These are phyloP conservation scores for Microcaecilia unicolor DNA, from an alignment of 2,797 vertebrate species.

Conservation along the genomic window DNA sequence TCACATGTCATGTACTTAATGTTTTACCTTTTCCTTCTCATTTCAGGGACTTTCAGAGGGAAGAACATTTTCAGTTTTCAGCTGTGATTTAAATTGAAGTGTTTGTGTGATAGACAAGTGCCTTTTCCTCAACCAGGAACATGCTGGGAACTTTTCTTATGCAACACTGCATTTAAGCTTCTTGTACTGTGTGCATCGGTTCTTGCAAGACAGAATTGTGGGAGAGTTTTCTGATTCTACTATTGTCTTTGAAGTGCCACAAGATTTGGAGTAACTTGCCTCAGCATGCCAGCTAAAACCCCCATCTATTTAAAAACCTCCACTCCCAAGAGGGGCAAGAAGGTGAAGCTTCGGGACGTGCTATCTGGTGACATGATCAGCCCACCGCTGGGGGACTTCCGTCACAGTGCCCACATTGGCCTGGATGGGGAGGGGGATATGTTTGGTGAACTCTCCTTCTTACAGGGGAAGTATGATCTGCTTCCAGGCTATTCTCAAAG, in stretches of 20 bases:
- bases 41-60: not conserved
- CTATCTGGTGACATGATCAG: constrained; percentile 76
- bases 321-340: constrained; percentile 64
- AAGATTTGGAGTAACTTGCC: too few relatives aligned
- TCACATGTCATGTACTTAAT: too few relatives aligned
- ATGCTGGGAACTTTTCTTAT: not conserved
- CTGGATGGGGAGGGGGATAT: constrained; percentile 60
- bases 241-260: too few relatives aligned
- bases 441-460: constrained; percentile 74
- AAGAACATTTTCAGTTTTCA: not conserved
- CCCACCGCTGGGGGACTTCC: constrained; percentile 68
- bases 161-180: too few relatives aligned
- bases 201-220: too few relatives aligned
- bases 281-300: constrained; percentile 74
- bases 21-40: too few relatives aligned
- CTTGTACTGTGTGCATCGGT: too few relatives aligned
- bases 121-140: too few relatives aligned
- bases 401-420: constrained; percentile 73
- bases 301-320: constrained; percentile 72
- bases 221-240: too few relatives aligned
- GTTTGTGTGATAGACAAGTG: not conserved
- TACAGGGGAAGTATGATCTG: constrained; percentile 66
- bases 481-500: constrained; percentile 38
- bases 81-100: not conserved
- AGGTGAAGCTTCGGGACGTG: constrained; percentile 57